A percentile compares a stretch with the other conserved stretches of the same genome.
Evolutionary conservation across 2,113 vertebrate genomes (phyloP).

Genomic region (Saimiri boliviensis): DNA sequence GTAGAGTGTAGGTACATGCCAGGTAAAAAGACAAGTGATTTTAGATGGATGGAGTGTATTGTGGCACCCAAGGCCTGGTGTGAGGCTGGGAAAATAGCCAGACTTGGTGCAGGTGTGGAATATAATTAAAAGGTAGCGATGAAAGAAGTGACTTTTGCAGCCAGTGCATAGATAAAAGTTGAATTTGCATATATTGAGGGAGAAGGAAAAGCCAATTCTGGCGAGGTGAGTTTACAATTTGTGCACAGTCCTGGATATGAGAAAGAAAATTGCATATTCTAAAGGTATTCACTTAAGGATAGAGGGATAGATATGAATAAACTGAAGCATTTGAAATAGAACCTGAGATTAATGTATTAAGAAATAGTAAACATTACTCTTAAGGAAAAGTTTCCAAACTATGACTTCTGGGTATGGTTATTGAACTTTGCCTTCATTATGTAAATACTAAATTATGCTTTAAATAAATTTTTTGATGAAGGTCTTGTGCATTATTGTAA

Average conservation of each 20-base stretch:
- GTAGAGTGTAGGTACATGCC: neutral
- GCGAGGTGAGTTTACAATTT: neutral
- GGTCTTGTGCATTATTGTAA: neutral
- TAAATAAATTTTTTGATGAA: neutral
- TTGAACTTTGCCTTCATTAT: neutral
- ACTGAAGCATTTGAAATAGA: neutral
- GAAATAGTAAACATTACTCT: neutral
- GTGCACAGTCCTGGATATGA: neutral
- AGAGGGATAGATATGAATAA: neutral
- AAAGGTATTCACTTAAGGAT: neutral
- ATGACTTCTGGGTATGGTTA: neutral
- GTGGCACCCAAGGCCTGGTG: neutral
- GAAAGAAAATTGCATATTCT: neutral
- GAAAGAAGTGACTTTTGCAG: neutral
- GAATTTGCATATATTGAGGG: neutral
- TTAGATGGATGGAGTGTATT: neutral
- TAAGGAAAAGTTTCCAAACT: neutral
- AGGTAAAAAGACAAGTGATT: neutral
- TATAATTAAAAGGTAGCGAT: neutral
- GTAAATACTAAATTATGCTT: neutral
- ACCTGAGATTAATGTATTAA: neutral
- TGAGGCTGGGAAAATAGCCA: neutral
- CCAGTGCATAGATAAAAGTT: neutral
- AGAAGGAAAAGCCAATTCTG: neutral
- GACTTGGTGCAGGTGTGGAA: rapidly evolving